Conservation (phyloP, 2,113 vertebrate species). For the Hiodon alosoides region DNA sequence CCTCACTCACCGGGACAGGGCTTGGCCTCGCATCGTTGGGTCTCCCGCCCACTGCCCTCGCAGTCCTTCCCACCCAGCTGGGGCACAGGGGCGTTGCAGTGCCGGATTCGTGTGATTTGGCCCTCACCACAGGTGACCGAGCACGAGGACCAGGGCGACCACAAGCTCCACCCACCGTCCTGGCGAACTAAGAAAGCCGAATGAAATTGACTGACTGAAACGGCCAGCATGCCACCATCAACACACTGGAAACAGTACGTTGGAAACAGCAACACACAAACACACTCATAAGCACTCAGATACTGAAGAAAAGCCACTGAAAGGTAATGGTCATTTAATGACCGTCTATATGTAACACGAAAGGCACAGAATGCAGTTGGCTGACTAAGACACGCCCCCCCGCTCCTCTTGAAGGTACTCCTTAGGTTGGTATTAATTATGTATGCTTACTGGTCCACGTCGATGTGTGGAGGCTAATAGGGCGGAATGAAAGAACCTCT, state of each 20-base stretch:
- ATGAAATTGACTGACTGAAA: too few species aligned
- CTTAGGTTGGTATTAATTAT: too few species aligned
- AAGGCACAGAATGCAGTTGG: too few species aligned
- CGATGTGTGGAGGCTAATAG: background rate
- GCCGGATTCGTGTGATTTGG: slow-evolving; percentile 88
- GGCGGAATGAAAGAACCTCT: too few species aligned
- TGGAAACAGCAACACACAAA: slow-evolving; percentile 15
- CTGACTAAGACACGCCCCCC: too few species aligned
- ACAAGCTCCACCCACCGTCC: slow-evolving; percentile 92
- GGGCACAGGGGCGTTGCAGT: slow-evolving; percentile 91
- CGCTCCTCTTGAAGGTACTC: too few species aligned
- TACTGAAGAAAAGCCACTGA: too few species aligned
- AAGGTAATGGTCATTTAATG: too few species aligned
- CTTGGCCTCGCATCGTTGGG: slow-evolving; percentile 74
- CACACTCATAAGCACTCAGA: background rate
- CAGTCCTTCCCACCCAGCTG: slow-evolving; percentile 89
- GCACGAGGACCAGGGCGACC: slow-evolving; percentile 96
- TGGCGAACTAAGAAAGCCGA: slow-evolving; percentile 74
- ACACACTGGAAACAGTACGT: slow-evolving; percentile 23
- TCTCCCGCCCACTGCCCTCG: slow-evolving; percentile 83
- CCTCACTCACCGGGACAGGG: slow-evolving; percentile 79
- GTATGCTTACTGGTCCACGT: too few species aligned
- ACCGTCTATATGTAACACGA: too few species aligned
- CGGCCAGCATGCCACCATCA: too few species aligned
- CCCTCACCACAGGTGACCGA: slow-evolving; percentile 85